A percentile compares a stretch with the other conserved stretches of the same genome.
Evolutionary conservation across 2,797 vertebrate species (phyloP).

Genomic region (Percopsis omiscomaycus): DNA sequence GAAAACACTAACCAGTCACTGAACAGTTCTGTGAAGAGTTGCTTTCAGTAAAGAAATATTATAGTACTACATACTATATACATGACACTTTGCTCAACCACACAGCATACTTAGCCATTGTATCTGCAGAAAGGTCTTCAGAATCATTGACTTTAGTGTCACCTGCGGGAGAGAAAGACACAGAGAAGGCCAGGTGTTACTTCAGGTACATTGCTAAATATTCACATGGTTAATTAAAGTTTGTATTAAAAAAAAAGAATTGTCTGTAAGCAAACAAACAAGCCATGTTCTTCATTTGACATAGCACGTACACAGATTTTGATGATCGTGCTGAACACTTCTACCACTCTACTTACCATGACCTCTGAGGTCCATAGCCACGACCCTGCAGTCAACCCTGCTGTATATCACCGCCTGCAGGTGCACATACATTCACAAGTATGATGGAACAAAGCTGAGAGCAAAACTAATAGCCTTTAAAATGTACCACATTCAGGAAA

Average conservation of each 20-base stretch:
- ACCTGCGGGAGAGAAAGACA: conserved; percentile 74
- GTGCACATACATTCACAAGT: conserved; percentile 45
- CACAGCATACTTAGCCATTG: conserved; percentile 91
- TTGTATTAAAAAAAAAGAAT: background rate
- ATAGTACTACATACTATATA: background rate
- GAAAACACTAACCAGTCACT: too few species aligned
- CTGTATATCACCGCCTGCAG: conserved; percentile 88
- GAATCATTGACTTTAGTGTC: conserved; percentile 93
- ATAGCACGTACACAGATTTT: too few species aligned
- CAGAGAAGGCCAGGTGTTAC: background rate
- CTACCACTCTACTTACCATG: conserved; percentile 82
- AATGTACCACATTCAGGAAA: background rate
- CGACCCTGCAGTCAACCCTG: conserved; percentile 92
- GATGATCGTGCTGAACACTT: background rate
- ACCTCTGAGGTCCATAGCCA: conserved; percentile 92
- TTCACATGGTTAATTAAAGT: background rate
- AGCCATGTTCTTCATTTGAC: too few species aligned
- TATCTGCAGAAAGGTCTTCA: conserved; percentile 95
- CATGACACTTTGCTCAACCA: background rate
- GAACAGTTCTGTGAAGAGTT: too few species aligned
- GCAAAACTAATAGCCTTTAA: background rate
- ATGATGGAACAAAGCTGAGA: background rate
- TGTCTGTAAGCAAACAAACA: too few species aligned
- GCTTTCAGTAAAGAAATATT: too few species aligned
- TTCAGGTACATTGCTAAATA: too few species aligned